A percentile compares a stretch with the other conserved stretches of the same genome.
phyloP scores from a whole-genome alignment of 2,888 invertebrate genomes.

The Dysmachus trigonus region DNA sequence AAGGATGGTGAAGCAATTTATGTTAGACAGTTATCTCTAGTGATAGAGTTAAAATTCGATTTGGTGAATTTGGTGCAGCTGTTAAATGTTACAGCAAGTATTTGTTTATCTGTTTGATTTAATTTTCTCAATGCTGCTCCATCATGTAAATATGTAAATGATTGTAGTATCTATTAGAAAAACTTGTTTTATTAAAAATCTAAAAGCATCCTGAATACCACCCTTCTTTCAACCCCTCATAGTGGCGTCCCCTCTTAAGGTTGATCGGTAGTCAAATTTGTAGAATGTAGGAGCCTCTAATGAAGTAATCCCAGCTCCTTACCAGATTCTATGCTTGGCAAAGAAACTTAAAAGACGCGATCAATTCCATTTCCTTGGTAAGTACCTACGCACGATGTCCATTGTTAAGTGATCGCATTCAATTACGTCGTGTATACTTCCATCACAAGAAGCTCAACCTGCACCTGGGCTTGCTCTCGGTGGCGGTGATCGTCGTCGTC shows the following conservation, averaged over 20 bases:
- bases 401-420: background rate
- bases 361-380: background rate
- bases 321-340: background rate
- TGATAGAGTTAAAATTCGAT: background rate
- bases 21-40: background rate
- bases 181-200: too few relatives aligned
- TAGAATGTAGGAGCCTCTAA: background rate
- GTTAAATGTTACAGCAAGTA: too few relatives aligned
- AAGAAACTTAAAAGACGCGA: background rate
- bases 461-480: background rate
- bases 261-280: background rate
- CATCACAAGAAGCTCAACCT: constrained; percentile 3
- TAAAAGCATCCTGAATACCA: too few relatives aligned
- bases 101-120: too few relatives aligned
- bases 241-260: background rate
- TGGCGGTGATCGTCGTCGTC: too few relatives aligned
- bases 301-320: background rate
- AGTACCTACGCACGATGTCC: background rate
- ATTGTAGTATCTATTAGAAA: too few relatives aligned
- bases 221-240: too few relatives aligned
- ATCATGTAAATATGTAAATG: too few relatives aligned
- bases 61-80: background rate
- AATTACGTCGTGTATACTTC: background rate
- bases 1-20: background rate
- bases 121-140: too few relatives aligned